Evolutionary conservation across 2,888 invertebrate species (phyloP), one percentile per base, ranked within the genome.

Genomic region (Abscondita cerata): DNA sequence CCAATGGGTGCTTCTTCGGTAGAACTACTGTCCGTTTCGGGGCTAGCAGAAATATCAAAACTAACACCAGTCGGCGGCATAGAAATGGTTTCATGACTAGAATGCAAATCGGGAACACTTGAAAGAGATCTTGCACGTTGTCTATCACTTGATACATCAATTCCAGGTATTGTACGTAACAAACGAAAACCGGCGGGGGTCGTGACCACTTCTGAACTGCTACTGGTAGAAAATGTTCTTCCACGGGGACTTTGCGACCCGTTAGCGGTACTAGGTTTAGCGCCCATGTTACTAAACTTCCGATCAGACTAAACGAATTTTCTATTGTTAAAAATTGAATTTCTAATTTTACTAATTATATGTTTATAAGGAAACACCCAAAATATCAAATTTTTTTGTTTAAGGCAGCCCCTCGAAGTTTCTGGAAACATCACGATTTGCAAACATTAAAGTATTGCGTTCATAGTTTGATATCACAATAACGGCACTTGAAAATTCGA

Each of bases 61-160:
- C 85, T 87, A 69, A 86, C 85, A 19, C 76, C 78, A 72, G 86
- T 86, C n/a, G 87, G 83, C 52, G 88, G 86, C 73, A 86, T 86
- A 53, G 85, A 84, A 59, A 86, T 84, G 47, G 85, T 84, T 76
- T 89, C 88, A 58, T 76, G 77, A 67, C 78, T 78, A 47, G 79
- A 76, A 69, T 81, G 84, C 69, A 92, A 83, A 77, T 92, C 93
- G 12, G 93, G 93, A 68, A 93, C 93, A 59, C 92, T 92, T 57
- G 92, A 92, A 70, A 93, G 80, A 33, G 92, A 92, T 66, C 93
- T 85, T 51, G 93, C 93, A 69, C 94, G 85, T 81, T 93, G 93
- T 69, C 93, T 83, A 78, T 92, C 92, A 75, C 86, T 89, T 51
- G 90, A 84, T 80, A 89, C 85, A 75, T 89, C 88, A 72, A 90